Percentiles rank a stretch among this genome's conserved stretches.
phyloP scores from a whole-genome alignment of 2,888 invertebrate genomes.

The Lepeophtheirus nordmannii region DNA sequence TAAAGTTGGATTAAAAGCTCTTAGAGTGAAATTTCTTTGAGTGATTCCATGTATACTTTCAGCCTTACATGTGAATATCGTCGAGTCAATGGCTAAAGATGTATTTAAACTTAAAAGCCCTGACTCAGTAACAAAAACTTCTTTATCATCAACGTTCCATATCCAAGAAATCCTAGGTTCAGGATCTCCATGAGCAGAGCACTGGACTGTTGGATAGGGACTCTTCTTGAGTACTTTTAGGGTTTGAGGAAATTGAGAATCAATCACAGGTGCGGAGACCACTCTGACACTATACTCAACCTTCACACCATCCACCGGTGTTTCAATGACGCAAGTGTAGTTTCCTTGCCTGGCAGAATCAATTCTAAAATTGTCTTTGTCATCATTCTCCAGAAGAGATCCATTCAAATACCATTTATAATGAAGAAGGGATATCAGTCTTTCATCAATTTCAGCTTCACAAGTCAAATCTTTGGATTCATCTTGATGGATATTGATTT shows the following conservation, averaged over 20 bases:
- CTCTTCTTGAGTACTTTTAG: background rate
- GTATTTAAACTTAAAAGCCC: background rate
- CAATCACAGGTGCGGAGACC: background rate
- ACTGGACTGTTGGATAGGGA: background rate
- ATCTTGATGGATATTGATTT: background rate
- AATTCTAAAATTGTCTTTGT: background rate
- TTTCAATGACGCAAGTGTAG: conserved; percentile 9
- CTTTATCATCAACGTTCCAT: background rate
- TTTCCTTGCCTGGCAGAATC: background rate
- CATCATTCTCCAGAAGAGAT: background rate
- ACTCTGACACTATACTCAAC: background rate
- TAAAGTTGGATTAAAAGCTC: background rate
- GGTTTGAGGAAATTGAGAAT: background rate
- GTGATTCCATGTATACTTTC: background rate
- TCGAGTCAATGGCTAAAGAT: background rate
- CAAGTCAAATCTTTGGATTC: conserved; percentile 7
- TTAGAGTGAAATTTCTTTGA: conserved; percentile 1
- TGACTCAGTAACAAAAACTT: background rate
- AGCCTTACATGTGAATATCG: background rate
- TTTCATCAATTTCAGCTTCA: background rate
- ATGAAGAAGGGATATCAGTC: background rate
- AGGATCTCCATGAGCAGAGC: background rate
- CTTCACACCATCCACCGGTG: background rate
- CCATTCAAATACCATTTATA: background rate
- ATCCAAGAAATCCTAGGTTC: background rate